Conservation (phyloP, 2,888 invertebrate genomes). For the Spilarctia lutea region DNA sequence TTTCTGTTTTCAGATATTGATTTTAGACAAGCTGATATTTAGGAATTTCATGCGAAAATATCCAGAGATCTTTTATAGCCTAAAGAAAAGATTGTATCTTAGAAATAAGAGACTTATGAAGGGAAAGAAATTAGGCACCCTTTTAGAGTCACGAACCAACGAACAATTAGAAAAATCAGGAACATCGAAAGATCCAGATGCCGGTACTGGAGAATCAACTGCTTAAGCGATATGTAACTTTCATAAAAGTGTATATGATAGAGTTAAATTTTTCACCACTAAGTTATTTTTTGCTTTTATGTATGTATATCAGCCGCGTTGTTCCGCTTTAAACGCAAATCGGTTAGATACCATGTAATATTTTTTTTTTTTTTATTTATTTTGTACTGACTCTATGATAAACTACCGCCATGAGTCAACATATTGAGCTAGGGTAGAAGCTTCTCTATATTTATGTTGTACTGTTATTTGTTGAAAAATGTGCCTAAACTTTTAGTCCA, state of each 20-base stretch:
- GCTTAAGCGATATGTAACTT: not conserved
- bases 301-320: too few relatives aligned
- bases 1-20: constrained; percentile 45
- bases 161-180: not conserved
- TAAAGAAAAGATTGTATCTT: constrained; percentile 25
- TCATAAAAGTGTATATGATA: not conserved
- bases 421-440: too few relatives aligned
- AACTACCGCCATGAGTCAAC: too few relatives aligned
- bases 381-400: too few relatives aligned
- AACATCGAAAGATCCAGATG: not conserved
- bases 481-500: not conserved
- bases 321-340: too few relatives aligned
- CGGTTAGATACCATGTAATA: too few relatives aligned
- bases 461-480: not conserved
- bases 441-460: not conserved
- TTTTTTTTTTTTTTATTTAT: too few relatives aligned
- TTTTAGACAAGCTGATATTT: constrained; percentile 52
- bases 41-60: constrained; percentile 51
- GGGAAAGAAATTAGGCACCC: not conserved
- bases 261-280: too few relatives aligned
- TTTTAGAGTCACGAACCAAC: not conserved
- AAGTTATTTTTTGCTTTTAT: too few relatives aligned
- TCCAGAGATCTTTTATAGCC: constrained; percentile 40
- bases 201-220: not conserved
- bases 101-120: not conserved